Conservation (phyloP, 2,113 vertebrate genomes). For the Macquaria australasica region DNA sequence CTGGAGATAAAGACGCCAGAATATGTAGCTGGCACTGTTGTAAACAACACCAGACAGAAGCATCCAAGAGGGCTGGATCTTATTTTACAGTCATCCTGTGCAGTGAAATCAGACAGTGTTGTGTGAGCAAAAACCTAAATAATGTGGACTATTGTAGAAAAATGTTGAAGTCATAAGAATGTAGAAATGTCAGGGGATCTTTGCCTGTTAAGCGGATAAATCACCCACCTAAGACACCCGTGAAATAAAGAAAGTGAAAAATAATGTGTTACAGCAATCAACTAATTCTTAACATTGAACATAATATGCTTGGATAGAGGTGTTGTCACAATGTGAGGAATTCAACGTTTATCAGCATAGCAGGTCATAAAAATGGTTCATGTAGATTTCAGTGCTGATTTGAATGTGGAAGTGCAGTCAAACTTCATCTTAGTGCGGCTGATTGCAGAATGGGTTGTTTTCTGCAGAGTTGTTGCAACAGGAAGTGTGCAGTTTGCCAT, state of each 20-base stretch:
- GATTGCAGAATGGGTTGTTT: not conserved
- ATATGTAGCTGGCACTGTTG: not conserved
- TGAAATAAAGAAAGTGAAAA: not conserved
- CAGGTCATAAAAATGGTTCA: not conserved
- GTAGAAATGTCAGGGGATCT: constrained; percentile 7
- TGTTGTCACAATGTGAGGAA: not conserved
- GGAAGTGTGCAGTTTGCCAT: constrained; percentile 32
- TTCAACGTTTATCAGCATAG: not conserved
- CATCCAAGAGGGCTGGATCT: not conserved
- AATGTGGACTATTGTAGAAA: not conserved
- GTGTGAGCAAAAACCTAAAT: not conserved
- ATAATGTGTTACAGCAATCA: not conserved
- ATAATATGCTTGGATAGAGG: not conserved
- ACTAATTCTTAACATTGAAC: not conserved
- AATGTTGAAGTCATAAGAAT: not conserved
- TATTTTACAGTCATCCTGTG: not conserved
- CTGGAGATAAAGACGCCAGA: not conserved
- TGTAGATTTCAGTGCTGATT: not conserved
- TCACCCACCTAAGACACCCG: not conserved
- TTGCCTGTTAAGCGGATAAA: not conserved
- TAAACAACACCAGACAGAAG: not conserved
- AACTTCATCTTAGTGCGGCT: not conserved
- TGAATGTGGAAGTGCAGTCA: constrained; percentile 6
- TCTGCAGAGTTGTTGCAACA: constrained; percentile 34
- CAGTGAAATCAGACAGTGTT: not conserved